Conservation (phyloP, 2,888 invertebrate species). For the Cantharis flavilabris region DNA sequence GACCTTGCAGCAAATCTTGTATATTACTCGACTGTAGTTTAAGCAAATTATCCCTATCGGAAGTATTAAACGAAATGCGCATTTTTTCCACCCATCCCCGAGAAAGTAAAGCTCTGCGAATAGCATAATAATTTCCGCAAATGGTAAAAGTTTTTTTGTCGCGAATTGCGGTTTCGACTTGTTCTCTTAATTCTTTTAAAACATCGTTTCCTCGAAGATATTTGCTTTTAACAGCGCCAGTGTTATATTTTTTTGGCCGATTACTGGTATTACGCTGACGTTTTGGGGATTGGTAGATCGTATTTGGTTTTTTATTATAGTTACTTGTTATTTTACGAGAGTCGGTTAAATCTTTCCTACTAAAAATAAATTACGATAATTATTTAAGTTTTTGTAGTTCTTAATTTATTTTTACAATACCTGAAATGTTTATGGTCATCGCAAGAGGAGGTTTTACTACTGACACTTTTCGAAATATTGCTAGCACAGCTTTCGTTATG, state of each 20-base stretch:
- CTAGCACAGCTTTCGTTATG: neutral
- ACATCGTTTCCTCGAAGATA: neutral
- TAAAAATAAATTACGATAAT: neutral
- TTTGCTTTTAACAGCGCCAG: neutral
- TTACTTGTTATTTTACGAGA: neutral
- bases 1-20: conserved; percentile 42
- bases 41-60: conserved; percentile 41
- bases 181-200: conserved; percentile 51
- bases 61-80: conserved; percentile 50
- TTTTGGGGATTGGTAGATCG: neutral
- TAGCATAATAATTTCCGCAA: conserved; percentile 58
- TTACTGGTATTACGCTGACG: neutral
- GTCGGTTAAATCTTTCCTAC: neutral
- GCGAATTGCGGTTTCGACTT: conserved; percentile 58
- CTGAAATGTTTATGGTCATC: neutral
- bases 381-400: neutral
- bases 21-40: conserved; percentile 39
- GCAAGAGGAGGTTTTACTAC: neutral
- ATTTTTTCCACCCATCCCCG: conserved; percentile 79
- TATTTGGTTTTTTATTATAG: neutral
- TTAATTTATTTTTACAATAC: neutral
- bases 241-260: neutral
- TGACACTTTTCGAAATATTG: neutral
- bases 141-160: conserved; percentile 62
- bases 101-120: conserved; percentile 64